These are phyloP conservation scores for Acridotheres tristis DNA, from an alignment of 2,797 vertebrate species.

Conservation along the genomic window DNA sequence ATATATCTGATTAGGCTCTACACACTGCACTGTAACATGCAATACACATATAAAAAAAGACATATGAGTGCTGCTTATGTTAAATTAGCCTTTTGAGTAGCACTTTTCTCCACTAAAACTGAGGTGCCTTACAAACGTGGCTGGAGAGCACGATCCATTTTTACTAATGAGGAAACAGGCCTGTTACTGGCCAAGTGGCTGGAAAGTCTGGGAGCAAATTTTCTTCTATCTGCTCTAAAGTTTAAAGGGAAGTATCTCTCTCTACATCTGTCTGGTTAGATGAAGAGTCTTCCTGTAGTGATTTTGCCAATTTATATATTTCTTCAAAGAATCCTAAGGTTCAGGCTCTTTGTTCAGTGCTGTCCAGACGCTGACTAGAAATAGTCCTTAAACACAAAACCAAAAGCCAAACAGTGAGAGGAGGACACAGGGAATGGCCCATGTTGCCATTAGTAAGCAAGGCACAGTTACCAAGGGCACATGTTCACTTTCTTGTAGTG, in stretches of 20 bases:
- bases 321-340: neutral
- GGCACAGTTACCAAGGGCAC: neutral
- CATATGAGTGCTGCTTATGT: neutral
- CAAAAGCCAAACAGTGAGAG: neutral
- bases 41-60: neutral
- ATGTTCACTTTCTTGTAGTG: neutral
- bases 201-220: neutral
- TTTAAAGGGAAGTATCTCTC: neutral
- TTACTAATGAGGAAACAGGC: neutral
- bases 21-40: neutral
- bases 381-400: neutral
- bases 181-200: neutral
- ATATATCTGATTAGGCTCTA: neutral
- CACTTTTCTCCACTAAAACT: neutral
- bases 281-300: neutral
- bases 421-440: neutral
- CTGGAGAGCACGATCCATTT: neutral
- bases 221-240: neutral
- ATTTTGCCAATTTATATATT: neutral
- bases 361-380: neutral
- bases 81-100: neutral
- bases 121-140: neutral
- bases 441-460: neutral
- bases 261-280: neutral
- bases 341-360: neutral